Evolutionary conservation across 2,888 invertebrate genomes (phyloP), one percentile per base, ranked within the genome.

Genomic region (Diabrotica balteata): DNA sequence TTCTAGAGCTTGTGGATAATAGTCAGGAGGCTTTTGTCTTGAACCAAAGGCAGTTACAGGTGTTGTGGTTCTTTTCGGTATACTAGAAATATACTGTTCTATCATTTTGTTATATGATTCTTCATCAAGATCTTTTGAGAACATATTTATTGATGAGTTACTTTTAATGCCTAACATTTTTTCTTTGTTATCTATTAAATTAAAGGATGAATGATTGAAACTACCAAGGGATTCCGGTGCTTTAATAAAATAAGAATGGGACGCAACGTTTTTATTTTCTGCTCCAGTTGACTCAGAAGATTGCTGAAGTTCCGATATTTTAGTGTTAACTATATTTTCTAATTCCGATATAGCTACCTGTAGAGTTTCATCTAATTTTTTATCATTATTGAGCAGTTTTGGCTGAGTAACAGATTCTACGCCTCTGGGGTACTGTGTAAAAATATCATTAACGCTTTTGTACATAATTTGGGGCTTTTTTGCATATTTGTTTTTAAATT

Each of bases 401-500:
- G 57, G 66, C 32, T 67, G 63, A 51, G 54, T 70, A 8, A 73
- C n/a, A 1, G 70, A 58, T 54, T 73, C 65, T 4, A 72, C 42
- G n/a, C 62, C 62, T 57, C 17, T 44, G 6, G 69, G 63, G 9
- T 59, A 67, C 52, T 72, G 69, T 0, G 70, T 70, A 49, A 64
- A 70, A 17, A 63, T 68, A 46, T 74, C 72, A 10, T 68, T 72
- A 59, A 77, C 71, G 50, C 59, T 71, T 69, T 73, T 76, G 53
- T 72, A 78, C 3, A 64, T 32, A 42, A 73, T 69, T 67, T 68
- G 71, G 0, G 74, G 74, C 46, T 69, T 70, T 22, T 61, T 72
- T 9, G 71, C 74, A 57, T 74, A 76, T 66, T 80, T 80, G 8
- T 79, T 74, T 61, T 80, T 80, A 69, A 81, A 43, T 2, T 54